These are phyloP conservation scores for Bubo scandiacus DNA, from an alignment of 2,113 vertebrate genomes.

Conservation along the genomic window DNA sequence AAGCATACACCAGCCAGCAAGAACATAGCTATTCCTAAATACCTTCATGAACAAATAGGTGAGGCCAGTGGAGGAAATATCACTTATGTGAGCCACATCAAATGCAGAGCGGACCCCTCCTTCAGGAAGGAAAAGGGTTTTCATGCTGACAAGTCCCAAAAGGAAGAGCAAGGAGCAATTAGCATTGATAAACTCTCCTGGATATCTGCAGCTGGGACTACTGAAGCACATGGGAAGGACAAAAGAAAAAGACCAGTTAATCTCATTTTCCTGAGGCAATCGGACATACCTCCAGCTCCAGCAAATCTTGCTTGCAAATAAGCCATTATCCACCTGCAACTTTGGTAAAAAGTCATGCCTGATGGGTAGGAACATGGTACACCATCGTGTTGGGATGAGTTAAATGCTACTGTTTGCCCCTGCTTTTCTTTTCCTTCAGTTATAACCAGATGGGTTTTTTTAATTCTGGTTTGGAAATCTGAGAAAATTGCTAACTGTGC, in stretches of 20 bases:
- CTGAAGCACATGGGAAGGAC: not conserved
- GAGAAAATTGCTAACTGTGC: not conserved
- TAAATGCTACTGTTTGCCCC: not conserved
- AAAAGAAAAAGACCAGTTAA: not conserved
- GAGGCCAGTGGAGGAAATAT: not conserved
- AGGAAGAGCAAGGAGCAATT: not conserved
- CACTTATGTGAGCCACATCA: accelerated
- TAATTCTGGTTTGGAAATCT: not conserved
- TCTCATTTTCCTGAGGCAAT: not conserved
- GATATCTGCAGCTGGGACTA: not conserved
- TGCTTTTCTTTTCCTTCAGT: not conserved
- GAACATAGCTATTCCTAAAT: not conserved
- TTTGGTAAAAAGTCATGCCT: accelerated
- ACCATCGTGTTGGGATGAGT: accelerated
- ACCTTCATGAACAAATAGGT: not conserved
- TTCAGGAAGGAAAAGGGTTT: not conserved
- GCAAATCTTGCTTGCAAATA: not conserved
- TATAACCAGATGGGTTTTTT: not conserved
- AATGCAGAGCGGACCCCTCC: not conserved
- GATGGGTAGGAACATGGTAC: accelerated
- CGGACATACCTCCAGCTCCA: not conserved
- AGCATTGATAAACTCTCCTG: not conserved
- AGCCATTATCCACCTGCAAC: not conserved
- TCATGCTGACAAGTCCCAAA: not conserved
- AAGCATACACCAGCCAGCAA: not conserved